phyloP scores from a whole-genome alignment of 2,888 invertebrate species.

The Coecobrya sp. region DNA sequence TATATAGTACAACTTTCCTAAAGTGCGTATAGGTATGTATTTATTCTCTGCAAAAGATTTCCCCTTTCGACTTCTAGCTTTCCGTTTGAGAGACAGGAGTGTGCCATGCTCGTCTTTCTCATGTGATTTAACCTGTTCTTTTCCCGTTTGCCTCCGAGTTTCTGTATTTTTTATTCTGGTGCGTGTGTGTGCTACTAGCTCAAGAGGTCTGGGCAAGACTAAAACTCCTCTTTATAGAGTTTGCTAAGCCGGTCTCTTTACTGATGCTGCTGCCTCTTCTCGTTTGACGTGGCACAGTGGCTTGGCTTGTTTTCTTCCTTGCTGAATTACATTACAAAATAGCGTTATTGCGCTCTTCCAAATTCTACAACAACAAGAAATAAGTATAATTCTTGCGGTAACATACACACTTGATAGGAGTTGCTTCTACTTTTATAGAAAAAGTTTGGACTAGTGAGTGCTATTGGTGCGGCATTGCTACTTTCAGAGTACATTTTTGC shows the following conservation, averaged over 20 bases:
- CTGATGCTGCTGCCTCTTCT: slow-evolving; percentile 41
- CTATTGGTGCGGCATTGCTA: too few species aligned
- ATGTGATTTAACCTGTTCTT: slow-evolving; percentile 63
- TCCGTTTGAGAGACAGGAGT: slow-evolving; percentile 67
- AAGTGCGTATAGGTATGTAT: too few species aligned
- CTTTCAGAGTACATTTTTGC: too few species aligned
- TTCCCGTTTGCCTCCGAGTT: slow-evolving; percentile 16
- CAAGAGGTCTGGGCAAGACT: slow-evolving; percentile 26
- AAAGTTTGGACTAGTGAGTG: not conserved
- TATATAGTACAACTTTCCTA: not conserved
- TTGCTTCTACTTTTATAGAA: not conserved
- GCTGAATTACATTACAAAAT: slow-evolving; percentile 55
- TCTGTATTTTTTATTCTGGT: slow-evolving; percentile 18
- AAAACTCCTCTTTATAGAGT: not conserved
- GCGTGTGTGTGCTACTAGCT: slow-evolving; percentile 34
- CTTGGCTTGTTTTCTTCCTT: not conserved
- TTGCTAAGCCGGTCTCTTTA: slow-evolving; percentile 47
- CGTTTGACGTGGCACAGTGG: slow-evolving; percentile 47
- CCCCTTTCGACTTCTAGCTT: slow-evolving; percentile 16
- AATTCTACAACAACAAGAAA: slow-evolving; percentile 45
- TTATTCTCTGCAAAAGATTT: too few species aligned
- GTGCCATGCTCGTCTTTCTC: slow-evolving; percentile 65
- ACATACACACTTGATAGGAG: too few species aligned
- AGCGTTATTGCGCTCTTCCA: not conserved
- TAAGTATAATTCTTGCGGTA: too few species aligned